These are phyloP conservation scores for Asbolus verrucosus DNA, from an alignment of 1,140 invertebrate species.

Conservation along the genomic window DNA sequence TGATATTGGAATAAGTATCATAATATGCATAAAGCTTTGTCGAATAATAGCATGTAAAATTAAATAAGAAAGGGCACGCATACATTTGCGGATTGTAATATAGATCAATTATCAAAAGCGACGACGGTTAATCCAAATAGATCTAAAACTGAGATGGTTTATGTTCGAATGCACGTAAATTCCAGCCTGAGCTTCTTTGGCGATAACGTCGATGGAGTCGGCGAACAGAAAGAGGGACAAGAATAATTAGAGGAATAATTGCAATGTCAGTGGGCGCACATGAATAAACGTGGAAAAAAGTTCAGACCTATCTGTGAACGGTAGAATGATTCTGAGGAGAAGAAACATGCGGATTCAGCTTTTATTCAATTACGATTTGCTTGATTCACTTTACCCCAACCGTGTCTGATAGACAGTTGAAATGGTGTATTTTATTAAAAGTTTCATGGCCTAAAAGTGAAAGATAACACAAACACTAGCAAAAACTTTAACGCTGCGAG, in stretches of 20 bases:
- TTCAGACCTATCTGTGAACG: constrained; percentile 27
- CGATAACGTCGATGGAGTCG: too few species aligned
- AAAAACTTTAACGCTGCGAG: constrained; percentile 9
- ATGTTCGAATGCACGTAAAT: too few species aligned
- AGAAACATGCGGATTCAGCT: constrained; percentile 35
- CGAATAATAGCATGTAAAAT: too few species aligned
- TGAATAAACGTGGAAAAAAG: constrained; percentile 23
- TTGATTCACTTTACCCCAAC: constrained; percentile 26
- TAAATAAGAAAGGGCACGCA: too few species aligned
- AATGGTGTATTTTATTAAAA: constrained; percentile 36
- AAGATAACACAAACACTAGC: constrained; percentile 19
- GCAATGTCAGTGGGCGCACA: constrained; percentile 5
- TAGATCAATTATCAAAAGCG: too few species aligned
- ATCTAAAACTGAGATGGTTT: too few species aligned
- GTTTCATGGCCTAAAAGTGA: constrained; percentile 24
- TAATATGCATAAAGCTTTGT: too few species aligned
- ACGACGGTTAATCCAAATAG: too few species aligned
- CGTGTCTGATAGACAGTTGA: constrained; percentile 25
- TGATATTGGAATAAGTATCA: too few species aligned
- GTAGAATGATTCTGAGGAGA: constrained; percentile 22
- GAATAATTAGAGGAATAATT: constrained; percentile 27
- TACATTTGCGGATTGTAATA: too few species aligned
- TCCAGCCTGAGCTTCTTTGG: too few species aligned
- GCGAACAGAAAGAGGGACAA: too few species aligned
- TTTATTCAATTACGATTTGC: constrained; percentile 39